Evolutionary conservation across 23 tunicate genomes (phyloP), one percentile per base, ranked within the genome.

Genomic region (Styela plicata): DNA sequence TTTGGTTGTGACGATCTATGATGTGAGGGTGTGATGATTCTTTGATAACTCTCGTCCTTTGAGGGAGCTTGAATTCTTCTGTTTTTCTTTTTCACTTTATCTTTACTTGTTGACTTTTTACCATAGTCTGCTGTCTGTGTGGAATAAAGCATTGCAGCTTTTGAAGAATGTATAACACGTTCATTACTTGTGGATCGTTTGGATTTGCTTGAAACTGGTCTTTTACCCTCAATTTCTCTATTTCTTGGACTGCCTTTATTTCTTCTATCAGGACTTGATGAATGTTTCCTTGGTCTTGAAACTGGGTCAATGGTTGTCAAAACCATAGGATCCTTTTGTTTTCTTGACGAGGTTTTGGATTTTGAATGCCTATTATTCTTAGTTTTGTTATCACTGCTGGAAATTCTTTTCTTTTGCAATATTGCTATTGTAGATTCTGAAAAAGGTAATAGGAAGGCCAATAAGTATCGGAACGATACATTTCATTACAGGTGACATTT

Each of bases 51-150:
- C 7, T 57, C 30, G 37, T 53, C 33, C 18, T 76, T 24, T 1
- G 81, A 44, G n/a, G 81, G 81, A 24, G 36, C 63, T 29, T 76
- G 81, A 24, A 76, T 44, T 1, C 65, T 36, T 76, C 37, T 76
- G 31, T 76, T 53, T 2, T 25, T 53, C 24, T 29, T 67, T 24
- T 67, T 67, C 22, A 25, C 22, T 22, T 13, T 44, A 5, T 44
- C 13, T 7, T 44, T 44, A 13, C 10, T 5, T 44, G 57, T 44
- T 13, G 13, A 5, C 10, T 7, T 5, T 44, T 44, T 44, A n/a
- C n/a, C n/a, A n/a, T n/a, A n/a, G n/a, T n/a, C n/a, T n/a, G n/a
- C n/a, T n/a, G n/a, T n/a, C n/a, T n/a, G n/a, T 44, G 57, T 5
- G 13, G 57, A 44, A 22, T 67, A 24, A 22, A 16, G 71, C 31